phyloP scores from a whole-genome alignment of 1,140 invertebrate genomes.

The Aphidius ervi region DNA sequence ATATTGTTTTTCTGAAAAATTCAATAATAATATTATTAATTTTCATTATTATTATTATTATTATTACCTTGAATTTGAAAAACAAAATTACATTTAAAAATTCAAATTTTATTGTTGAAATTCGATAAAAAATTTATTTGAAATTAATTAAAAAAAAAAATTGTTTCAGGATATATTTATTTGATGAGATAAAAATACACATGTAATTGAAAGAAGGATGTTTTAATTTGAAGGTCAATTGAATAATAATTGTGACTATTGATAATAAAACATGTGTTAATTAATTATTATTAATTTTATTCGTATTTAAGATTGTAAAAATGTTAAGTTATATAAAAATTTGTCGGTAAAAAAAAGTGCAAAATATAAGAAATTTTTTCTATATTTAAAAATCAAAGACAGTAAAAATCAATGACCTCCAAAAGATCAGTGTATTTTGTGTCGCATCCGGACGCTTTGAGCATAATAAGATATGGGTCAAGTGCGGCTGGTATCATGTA shows the following conservation, averaged over 20 bases:
- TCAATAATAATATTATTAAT: too few relatives aligned
- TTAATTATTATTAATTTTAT: too few relatives aligned
- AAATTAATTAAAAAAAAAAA: too few relatives aligned
- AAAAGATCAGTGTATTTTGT: conserved; percentile 27
- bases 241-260: too few relatives aligned
- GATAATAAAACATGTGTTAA: neutral
- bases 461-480: conserved; percentile 53
- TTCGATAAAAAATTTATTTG: too few relatives aligned
- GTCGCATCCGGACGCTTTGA: conserved; percentile 46
- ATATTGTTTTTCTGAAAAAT: too few relatives aligned
- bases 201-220: conserved; percentile 8
- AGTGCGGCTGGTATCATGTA: conserved; percentile 49
- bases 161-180: neutral
- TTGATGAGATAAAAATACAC: neutral
- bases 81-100: too few relatives aligned
- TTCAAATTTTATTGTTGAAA: too few relatives aligned
- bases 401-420: conserved; percentile 18
- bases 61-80: too few relatives aligned
- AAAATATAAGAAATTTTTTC: neutral
- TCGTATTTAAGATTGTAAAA: neutral
- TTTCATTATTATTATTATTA: too few relatives aligned
- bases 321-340: too few relatives aligned
- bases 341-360: neutral
- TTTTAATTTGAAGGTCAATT: conserved; percentile 11
- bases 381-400: too few relatives aligned